Evolutionary conservation across 2,888 invertebrate genomes (phyloP), one percentile per base, ranked within the genome.

Genomic region (Drosophila paracracens): DNA sequence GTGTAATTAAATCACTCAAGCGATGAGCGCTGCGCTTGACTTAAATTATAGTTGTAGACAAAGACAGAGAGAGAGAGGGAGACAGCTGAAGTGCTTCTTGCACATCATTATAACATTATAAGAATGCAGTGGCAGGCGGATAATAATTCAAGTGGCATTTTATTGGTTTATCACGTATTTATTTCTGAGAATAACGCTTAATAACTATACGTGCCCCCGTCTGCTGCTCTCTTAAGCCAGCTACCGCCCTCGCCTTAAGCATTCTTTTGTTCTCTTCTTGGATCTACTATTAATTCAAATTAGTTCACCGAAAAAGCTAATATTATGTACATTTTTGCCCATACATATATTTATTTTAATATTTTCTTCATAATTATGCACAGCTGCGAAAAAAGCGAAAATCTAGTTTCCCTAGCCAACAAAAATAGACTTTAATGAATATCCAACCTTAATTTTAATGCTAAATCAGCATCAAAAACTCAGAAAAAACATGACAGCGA

Each of bases 1-100:
- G 71, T 79, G 87, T 89, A 88, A 88, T 88, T 89, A 88, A 88
- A 88, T 88, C 87, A 89, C 87, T 88, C 87, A 66, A 89, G 80
- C 87, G 80, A 82, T 85, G 85, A 83, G 74, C 59, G 65, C 25
- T 40, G 70, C 67, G 66, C 74, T 76, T 71, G 57, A 69, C 64
- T 66, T 68, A 58, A 60, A 65, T 70, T 73, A 54, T 43, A 64
- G 61, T 70, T 52, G 38, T 62, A 51, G 35, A 64, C 63, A 50
- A 53, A 53, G 54, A 43, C 4, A 50, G 48, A 29, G 16, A 13
- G 31, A 35, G 38, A 50, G n/a, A 54, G 36, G 1, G 4, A n/a
- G 38, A 6, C 18, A 29, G 50, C 56, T 79, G 60, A 83, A 82
- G 80, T 76, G 79, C 80, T 79, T 79, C 73, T 79, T 79, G 61